Evolutionary conservation across 2,113 vertebrate species (phyloP), one percentile per base, ranked within the genome.

Genomic region (Myotis brandtii): DNA sequence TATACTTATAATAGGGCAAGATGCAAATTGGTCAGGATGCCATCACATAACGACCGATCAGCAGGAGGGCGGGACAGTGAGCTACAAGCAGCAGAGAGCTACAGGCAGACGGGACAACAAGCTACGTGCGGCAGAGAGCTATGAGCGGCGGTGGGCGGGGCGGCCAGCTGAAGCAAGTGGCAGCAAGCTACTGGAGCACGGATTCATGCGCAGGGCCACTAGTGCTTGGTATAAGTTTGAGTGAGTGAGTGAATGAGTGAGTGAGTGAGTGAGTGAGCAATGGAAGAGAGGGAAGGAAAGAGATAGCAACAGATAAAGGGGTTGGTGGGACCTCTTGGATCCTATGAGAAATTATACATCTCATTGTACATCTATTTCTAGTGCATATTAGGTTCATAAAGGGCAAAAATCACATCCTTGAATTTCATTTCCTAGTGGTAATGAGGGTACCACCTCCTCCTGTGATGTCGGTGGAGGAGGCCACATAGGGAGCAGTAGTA

Each of bases 341-440:
- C 81, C 82, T 88, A 12, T 88, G 70, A 94, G 32, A 91, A 95
- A 89, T 70, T 76, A 3, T 73, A 48, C 9, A 64, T 90, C 46
- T 95, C 23, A 92, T 64, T 94, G 62, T 91, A 79, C 32, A 73
- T 79, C 54, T 89, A 14, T 92, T 94, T 92, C 67, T 86, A 77
- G 37, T 62, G 52, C 30, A n/a, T 76, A 23, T 54, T 95, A 95
- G 8, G 23, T 92, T 90, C 75, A 92, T 92, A 92, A 95, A 95
- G 18, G 46, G 30, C 70, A 94, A n/a, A 92, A 54, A 37, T 91
- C 48, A 50, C 52, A 52, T 86, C 30, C n/a, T 94, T 92, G 89
- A 95, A 59, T 92, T 94, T 20, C 48, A 67, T n/a, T 75, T 20
- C 21, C 30, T 40, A 73, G 59, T 25, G 50, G 27, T 93, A 81